These are phyloP conservation scores for Rhingia campestris DNA, from an alignment of 2,888 invertebrate species.

Conservation along the genomic window DNA sequence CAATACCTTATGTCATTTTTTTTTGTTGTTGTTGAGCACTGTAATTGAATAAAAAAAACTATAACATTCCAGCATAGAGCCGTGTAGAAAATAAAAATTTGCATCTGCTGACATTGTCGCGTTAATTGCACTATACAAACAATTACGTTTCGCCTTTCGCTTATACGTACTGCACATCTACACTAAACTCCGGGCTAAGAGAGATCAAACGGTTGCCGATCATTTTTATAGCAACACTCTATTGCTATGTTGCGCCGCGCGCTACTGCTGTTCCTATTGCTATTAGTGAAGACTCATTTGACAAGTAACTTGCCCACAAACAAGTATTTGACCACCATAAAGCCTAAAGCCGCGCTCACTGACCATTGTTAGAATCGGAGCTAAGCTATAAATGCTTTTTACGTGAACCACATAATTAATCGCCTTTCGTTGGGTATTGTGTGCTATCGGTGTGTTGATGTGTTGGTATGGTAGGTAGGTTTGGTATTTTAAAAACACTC, in stretches of 20 bases:
- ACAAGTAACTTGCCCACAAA: slow-evolving; percentile 61
- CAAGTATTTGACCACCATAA: slow-evolving; percentile 55
- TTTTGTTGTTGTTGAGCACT: not conserved
- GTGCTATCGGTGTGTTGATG: not conserved
- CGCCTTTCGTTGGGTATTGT: slow-evolving; percentile 20
- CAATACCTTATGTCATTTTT: slow-evolving; percentile 22
- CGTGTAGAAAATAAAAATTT: slow-evolving; percentile 49
- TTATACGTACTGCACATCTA: not conserved
- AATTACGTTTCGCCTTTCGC: slow-evolving; percentile 52
- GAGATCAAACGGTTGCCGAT: slow-evolving; percentile 57
- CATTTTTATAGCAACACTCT: slow-evolving; percentile 51
- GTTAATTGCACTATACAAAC: slow-evolving; percentile 62
- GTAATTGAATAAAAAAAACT: slow-evolving; percentile 16
- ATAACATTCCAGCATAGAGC: slow-evolving; percentile 43
- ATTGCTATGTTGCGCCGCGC: slow-evolving; percentile 11
- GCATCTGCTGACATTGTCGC: slow-evolving; percentile 69
- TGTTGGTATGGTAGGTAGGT: not conserved
- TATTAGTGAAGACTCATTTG: slow-evolving; percentile 34
- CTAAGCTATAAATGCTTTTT: slow-evolving; percentile 54
- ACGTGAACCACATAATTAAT: slow-evolving; percentile 73
- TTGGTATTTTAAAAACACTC: slow-evolving; percentile 4
- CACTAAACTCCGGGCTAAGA: not conserved
- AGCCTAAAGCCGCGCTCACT: slow-evolving; percentile 31
- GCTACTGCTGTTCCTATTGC: slow-evolving; percentile 14
- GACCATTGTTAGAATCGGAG: slow-evolving; percentile 70